Percentiles rank a stretch among this genome's conserved stretches.
Evolutionary conservation across 2,888 invertebrate genomes (phyloP).

Genomic region (Chloroclysta siterata): DNA sequence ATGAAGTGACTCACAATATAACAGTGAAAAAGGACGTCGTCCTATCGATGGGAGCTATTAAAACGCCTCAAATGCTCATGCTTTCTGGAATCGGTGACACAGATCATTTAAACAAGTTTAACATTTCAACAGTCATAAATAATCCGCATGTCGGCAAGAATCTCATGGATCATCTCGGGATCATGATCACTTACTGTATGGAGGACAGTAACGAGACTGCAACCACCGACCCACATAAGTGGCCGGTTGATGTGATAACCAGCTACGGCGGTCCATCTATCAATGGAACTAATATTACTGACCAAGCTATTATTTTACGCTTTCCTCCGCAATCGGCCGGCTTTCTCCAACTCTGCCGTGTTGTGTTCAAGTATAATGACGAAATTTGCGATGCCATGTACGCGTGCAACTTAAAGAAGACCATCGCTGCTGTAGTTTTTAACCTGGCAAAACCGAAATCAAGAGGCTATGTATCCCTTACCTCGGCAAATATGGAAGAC

Average conservation of each 20-base stretch:
- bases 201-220: conserved; percentile 1
- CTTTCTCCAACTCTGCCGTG: conserved; percentile 45
- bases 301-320: conserved; percentile 22
- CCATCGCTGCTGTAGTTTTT: conserved; percentile 23
- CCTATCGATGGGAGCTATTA: conserved; percentile 55
- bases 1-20: conserved; percentile 36
- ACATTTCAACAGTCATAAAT: conserved; percentile 42
- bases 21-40: conserved; percentile 52
- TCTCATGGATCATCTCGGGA: conserved; percentile 37
- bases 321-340: conserved; percentile 40
- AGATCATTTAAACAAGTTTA: conserved; percentile 42
- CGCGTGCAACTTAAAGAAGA: conserved; percentile 28
- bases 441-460: conserved; percentile 44
- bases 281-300: neutral
- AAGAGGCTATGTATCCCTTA: conserved; percentile 37
- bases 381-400: conserved; percentile 47
- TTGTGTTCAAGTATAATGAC: conserved; percentile 45
- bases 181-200: neutral
- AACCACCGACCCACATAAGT: conserved; percentile 17
- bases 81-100: conserved; percentile 58
- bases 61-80: conserved; percentile 54
- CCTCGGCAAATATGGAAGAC: conserved; percentile 29
- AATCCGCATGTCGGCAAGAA: conserved; percentile 34
- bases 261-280: neutral
- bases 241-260: conserved; percentile 43